Conservation (phyloP, 35 echinoderm and acorn worm species). For the Patiria miniata region DNA sequence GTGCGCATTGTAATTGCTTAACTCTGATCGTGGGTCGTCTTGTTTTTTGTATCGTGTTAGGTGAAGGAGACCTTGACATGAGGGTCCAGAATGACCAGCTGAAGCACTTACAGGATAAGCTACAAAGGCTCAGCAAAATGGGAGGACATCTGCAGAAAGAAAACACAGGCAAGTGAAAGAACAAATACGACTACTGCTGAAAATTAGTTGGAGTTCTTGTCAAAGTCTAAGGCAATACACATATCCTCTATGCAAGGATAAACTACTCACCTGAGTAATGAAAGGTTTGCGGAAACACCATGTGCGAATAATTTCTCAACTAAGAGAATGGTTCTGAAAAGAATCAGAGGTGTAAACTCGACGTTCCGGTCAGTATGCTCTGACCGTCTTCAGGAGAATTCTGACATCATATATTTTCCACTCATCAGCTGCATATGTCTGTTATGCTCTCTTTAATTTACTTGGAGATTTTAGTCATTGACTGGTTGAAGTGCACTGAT, state of each 20-base stretch:
- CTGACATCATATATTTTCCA: too few relatives aligned
- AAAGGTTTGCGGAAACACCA: not conserved
- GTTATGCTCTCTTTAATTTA: not conserved
- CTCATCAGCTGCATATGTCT: not conserved
- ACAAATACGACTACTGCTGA: not conserved
- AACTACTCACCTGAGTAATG: not conserved
- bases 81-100: not conserved
- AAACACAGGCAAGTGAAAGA: not conserved
- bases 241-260: not conserved
- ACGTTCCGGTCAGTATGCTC: too few relatives aligned
- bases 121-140: not conserved
- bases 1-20: too few relatives aligned
- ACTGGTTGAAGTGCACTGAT: not conserved
- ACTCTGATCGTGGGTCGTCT: too few relatives aligned
- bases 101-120: not conserved
- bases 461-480: not conserved
- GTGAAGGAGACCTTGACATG: not conserved
- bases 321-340: not conserved
- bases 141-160: slow-evolving; percentile 21
- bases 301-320: not conserved
- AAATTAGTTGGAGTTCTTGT: not conserved
- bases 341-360: too few relatives aligned
- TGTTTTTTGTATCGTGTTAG: not conserved
- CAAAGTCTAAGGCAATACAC: not conserved
- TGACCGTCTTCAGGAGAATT: not conserved